Conservation (phyloP, 2,797 vertebrate genomes). For the Pantherophis alleghaniensis region DNA sequence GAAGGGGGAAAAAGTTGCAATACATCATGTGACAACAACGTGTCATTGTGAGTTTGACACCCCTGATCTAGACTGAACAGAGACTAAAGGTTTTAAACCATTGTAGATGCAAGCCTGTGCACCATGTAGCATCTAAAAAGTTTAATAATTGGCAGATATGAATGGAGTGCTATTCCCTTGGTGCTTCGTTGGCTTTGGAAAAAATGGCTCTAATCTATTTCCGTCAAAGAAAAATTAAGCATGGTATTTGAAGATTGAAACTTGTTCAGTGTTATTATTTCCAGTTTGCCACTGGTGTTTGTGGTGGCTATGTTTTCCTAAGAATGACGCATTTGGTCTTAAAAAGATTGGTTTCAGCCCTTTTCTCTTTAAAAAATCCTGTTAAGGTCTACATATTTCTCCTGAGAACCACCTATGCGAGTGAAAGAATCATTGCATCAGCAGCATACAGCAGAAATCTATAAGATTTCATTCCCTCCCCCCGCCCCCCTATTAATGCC, state of each 20-base stretch:
- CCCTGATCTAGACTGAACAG: neutral
- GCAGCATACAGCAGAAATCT: neutral
- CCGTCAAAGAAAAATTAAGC: neutral
- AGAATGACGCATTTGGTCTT: neutral
- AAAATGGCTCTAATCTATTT: neutral
- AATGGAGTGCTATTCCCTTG: neutral
- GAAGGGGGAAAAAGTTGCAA: too few relatives aligned
- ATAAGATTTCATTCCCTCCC: too few relatives aligned
- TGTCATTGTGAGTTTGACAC: too few relatives aligned
- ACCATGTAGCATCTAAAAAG: neutral
- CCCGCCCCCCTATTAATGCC: too few relatives aligned
- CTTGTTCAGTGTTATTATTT: neutral
- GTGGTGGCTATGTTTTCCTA: neutral
- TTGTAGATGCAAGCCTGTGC: neutral
- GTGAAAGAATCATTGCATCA: neutral
- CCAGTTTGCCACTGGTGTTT: neutral
- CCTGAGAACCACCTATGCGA: neutral
- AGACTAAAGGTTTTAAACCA: neutral
- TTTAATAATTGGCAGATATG: neutral
- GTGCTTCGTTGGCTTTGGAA: neutral
- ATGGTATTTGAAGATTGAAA: neutral
- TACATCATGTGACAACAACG: too few relatives aligned
- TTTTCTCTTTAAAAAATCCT: neutral
- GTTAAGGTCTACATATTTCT: neutral
- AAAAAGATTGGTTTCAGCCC: neutral